phyloP scores from a whole-genome alignment of 2,113 vertebrate genomes.

The Arizona elegans region DNA sequence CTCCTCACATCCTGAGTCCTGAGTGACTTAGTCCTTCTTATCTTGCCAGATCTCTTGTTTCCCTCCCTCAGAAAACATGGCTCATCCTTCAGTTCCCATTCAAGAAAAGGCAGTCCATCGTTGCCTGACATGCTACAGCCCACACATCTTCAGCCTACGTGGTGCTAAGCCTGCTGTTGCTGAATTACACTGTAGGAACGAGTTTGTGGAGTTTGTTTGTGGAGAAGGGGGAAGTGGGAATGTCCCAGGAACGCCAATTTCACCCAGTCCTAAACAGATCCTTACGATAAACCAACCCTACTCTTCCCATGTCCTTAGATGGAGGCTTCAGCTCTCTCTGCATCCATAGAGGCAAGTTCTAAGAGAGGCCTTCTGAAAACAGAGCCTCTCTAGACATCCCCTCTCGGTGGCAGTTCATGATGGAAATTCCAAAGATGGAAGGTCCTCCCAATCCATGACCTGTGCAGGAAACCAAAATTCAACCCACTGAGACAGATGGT shows the following conservation, averaged over 20 bases:
- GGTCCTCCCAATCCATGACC: background rate
- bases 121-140: background rate
- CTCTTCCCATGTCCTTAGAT: background rate
- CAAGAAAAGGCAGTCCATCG: background rate
- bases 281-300: background rate
- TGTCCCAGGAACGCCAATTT: background rate
- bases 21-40: background rate
- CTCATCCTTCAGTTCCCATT: background rate
- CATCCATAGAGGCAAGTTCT: background rate
- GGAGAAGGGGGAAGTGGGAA: background rate
- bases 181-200: background rate
- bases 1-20: background rate
- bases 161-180: fast-evolving
- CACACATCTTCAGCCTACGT: too few relatives aligned
- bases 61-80: background rate
- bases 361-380: background rate
- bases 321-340: background rate
- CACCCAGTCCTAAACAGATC: background rate
- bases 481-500: background rate
- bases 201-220: background rate
- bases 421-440: background rate
- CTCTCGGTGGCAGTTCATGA: background rate
- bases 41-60: background rate
- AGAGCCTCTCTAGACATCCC: background rate
- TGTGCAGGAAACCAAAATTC: background rate